Evolutionary conservation across 2,888 invertebrate genomes (phyloP).

Genomic region (Teleogryllus oceanicus): DNA sequence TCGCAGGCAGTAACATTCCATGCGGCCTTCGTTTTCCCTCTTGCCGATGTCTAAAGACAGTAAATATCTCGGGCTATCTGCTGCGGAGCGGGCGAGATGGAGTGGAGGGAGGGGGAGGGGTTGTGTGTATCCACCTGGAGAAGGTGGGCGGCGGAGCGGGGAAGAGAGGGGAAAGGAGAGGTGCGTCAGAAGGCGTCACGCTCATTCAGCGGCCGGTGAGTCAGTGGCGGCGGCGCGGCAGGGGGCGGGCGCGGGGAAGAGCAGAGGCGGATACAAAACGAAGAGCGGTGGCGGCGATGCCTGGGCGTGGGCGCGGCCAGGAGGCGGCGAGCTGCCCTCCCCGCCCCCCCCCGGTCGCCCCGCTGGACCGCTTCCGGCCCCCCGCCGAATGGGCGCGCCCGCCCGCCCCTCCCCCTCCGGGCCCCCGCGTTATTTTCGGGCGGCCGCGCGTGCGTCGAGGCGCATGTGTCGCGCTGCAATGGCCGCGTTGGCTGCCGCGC

Average conservation of each 20-base stretch:
- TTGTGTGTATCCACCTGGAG: neutral
- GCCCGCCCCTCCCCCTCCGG: neutral
- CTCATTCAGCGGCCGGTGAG: slow-evolving; percentile 1
- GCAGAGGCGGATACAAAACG: slow-evolving; percentile 5
- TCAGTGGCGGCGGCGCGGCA: neutral
- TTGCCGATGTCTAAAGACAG: neutral
- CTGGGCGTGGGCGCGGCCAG: neutral
- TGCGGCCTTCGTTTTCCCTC: neutral
- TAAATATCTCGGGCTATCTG: neutral
- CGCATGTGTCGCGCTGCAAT: neutral
- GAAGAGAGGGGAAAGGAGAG: neutral
- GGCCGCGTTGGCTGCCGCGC: neutral
- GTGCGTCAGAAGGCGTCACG: neutral
- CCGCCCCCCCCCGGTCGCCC: neutral
- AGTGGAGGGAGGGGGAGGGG: neutral
- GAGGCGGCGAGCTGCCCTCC: neutral
- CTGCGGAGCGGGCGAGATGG: neutral
- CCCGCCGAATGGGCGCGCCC: neutral
- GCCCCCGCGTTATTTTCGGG: neutral
- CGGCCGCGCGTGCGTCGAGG: neutral
- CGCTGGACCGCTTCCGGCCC: neutral
- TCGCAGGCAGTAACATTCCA: neutral
- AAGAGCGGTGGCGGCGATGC: neutral
- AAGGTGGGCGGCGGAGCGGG: neutral
- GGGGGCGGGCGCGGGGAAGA: neutral